Evolutionary conservation across 2,797 vertebrate genomes (phyloP), one percentile per base, ranked within the genome.

Genomic region (Alca torda): DNA sequence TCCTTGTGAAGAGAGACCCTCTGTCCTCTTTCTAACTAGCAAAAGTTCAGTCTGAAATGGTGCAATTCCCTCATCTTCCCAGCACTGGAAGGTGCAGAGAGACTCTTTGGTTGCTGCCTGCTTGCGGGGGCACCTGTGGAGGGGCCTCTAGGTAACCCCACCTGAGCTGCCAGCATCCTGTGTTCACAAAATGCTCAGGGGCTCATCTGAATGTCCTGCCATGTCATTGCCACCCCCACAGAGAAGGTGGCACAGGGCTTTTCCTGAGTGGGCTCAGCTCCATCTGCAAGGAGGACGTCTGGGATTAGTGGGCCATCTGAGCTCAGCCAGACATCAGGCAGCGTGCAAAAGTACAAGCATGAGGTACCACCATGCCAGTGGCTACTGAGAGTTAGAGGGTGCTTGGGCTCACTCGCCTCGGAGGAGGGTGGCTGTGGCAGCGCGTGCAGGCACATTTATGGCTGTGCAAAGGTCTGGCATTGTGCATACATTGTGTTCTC

Each of bases 361-460:
- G 21, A n/a, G 16, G 35, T 56, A 14, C 39, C 18, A 10, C 16
- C 20, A 18, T 0, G 1, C 23, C 14, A 13, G 24, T 19, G 33
- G 21, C n/a, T 9, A 13, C 43, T 48, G 74, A 6, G 45, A 80
- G 9, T 37, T n/a, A 57, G 45, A 63, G 45, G 8, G 10, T 59
- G 53, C 24, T 51, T 33, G 35, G 65, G 21, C 10, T 41, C 65
- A 7, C 51, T 77, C 16, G 2, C 11, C 31, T 75, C 61, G 31
- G 70, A 68, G n/a, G 10, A 56, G 11, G 6, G 13, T 31, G 28
- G 41, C 45, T 21, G 17, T 35, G 64, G 28, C 24, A 35, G 60
- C 0, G 0, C 21, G 30, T 39, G 46, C 43, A 67, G 59, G 26
- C 31, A 28, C 24, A 14, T 33, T 21, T 26, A n/a, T 64, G 51